Percentiles rank a stretch among this genome's conserved stretches.
phyloP scores from a whole-genome alignment of 2,113 vertebrate species.

The Vireo altiloquus region DNA sequence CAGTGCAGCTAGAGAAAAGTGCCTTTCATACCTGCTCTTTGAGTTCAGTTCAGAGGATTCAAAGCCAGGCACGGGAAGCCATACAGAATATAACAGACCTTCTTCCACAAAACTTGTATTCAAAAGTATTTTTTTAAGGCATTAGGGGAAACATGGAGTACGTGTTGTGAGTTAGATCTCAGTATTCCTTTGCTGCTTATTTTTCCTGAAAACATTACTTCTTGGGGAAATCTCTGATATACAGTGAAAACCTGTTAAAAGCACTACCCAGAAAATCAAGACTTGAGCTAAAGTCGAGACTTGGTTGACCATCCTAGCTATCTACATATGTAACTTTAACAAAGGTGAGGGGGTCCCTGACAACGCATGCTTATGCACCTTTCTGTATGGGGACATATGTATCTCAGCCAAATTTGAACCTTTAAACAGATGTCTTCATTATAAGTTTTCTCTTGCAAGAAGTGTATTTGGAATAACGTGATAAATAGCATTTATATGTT shows the following conservation, averaged over 20 bases:
- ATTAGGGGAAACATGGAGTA: background rate
- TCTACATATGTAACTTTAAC: background rate
- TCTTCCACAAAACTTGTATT: background rate
- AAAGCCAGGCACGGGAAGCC: background rate
- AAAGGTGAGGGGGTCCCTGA: background rate
- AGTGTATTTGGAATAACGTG: background rate
- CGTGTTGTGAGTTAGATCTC: background rate
- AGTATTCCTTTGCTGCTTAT: background rate
- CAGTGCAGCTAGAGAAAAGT: background rate
- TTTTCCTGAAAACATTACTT: background rate
- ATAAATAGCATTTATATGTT: background rate
- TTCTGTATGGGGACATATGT: background rate
- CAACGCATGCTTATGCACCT: background rate
- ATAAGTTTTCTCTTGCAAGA: background rate
- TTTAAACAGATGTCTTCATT: background rate
- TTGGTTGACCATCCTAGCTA: background rate
- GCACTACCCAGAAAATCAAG: background rate
- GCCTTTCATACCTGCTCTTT: background rate
- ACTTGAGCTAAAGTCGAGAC: background rate
- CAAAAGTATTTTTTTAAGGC: background rate
- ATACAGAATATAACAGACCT: background rate
- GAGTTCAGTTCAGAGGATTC: background rate
- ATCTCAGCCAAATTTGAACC: background rate
- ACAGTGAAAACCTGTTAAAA: background rate
- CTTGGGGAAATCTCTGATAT: background rate